Evolutionary conservation across 2,113 vertebrate species (phyloP), one percentile per base, ranked within the genome.

Genomic region (Atrichornis clamosus): DNA sequence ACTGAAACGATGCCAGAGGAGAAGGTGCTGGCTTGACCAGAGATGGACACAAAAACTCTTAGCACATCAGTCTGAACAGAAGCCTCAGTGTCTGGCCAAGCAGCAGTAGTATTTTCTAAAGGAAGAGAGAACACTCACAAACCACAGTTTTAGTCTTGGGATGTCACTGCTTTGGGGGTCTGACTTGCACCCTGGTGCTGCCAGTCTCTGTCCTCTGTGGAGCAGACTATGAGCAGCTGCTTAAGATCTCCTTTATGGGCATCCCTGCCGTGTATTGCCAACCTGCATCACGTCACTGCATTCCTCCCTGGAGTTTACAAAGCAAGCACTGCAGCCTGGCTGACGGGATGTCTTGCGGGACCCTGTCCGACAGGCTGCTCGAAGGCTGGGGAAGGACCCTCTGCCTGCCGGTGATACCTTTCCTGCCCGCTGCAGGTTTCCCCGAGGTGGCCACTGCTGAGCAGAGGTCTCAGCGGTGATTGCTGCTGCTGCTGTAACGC

Each of bases 231-330:
- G 4, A 52, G 49, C 33, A 68, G 68, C 10, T 3, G 17, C 23
- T 86, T 35, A 59, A 32, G 15, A 7, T 32, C 30, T 75, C 28
- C 35, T 80, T 42, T 27, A 6, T 5, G 12, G 41, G 5, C 50
- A 60, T 30, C 35, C 19, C 13, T 0, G 0, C n/a, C 1, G 4
- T 0, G 0, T 22, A 26, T 27, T 10, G 2, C 62, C 58, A 35
- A 30, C 21, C 47, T 21, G 33, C n/a, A 39, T 22, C 79, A 16
- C 50, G 46, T 55, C 10, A 3, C 39, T 5, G 3, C 37, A 3
- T 37, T 20, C 15, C 39, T 79, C 49, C 56, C 35, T 16, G 59
- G 47, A 20, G 20, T 32, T 64, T 52, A 30, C 69, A 89, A 23
- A 78, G 60, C 27, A 33, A 72, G 15, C 18, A 19, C 69, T 21